These are phyloP conservation scores for Lasioglossum baleicum DNA, from an alignment of 1,140 invertebrate genomes.

Conservation along the genomic window DNA sequence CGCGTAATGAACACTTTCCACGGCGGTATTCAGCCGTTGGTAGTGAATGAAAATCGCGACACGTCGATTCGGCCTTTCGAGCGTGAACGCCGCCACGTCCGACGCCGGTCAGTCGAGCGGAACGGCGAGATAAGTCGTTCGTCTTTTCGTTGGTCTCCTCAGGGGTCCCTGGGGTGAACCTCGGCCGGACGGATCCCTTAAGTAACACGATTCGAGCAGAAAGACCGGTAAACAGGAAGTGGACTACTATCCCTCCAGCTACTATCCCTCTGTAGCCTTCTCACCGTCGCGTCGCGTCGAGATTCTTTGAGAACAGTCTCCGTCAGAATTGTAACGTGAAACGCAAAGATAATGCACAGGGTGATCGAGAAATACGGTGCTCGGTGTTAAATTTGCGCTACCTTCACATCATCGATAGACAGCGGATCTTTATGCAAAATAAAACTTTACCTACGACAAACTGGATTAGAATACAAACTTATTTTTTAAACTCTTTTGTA, in stretches of 20 bases:
- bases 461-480: too few species aligned
- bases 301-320: not conserved
- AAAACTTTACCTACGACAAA: too few species aligned
- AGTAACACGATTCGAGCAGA: conserved; percentile 22
- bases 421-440: too few species aligned
- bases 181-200: not conserved
- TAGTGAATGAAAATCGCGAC: conserved; percentile 15
- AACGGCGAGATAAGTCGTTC: conserved; percentile 47
- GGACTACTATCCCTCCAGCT: not conserved
- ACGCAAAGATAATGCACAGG: too few species aligned
- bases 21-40: not conserved
- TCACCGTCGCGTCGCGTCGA: too few species aligned
- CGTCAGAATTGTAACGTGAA: not conserved
- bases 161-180: conserved; percentile 10
- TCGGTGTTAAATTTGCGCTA: too few species aligned
- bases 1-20: not conserved
- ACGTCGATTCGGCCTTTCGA: conserved; percentile 15
- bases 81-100: not conserved
- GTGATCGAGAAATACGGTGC: too few species aligned
- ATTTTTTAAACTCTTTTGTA: too few species aligned
- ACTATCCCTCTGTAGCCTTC: not conserved
- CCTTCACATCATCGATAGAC: too few species aligned
- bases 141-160: conserved; percentile 27
- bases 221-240: conserved; percentile 23
- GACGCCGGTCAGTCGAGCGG: conserved; percentile 11